phyloP scores from a whole-genome alignment of 2,797 vertebrate species.

The Halcyon leucocephala region DNA sequence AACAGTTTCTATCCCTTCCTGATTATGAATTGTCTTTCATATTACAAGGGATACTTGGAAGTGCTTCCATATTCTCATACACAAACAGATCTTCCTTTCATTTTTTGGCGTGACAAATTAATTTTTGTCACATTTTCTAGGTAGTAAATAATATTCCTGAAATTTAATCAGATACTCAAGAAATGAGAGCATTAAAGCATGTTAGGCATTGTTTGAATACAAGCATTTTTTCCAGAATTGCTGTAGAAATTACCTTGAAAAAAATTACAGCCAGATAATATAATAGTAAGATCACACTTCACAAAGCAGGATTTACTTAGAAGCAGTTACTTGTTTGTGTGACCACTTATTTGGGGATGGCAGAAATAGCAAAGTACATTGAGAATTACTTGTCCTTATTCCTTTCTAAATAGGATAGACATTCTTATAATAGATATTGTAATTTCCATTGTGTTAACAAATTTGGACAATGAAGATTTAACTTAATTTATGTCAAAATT shows the following conservation, averaged over 20 bases:
- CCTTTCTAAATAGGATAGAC: neutral
- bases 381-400: neutral
- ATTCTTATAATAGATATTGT: neutral
- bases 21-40: neutral
- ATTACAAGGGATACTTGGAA: neutral
- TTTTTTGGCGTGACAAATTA: neutral
- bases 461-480: neutral
- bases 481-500: neutral
- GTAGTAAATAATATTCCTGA: neutral
- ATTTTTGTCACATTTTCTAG: neutral
- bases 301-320: neutral
- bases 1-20: neutral
- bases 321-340: neutral
- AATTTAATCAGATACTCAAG: neutral
- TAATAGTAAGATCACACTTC: neutral
- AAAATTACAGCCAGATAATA: neutral
- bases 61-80: neutral
- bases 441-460: neutral
- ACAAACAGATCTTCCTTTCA: neutral
- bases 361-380: neutral
- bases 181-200: neutral
- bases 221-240: neutral
- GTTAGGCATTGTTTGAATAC: neutral
- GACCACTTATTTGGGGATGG: neutral
- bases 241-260: neutral